Percentiles rank a stretch among this genome's conserved stretches.
These are phyloP conservation scores for Euwallacea similis DNA, from an alignment of 1,140 invertebrate species.

Conservation along the genomic window DNA sequence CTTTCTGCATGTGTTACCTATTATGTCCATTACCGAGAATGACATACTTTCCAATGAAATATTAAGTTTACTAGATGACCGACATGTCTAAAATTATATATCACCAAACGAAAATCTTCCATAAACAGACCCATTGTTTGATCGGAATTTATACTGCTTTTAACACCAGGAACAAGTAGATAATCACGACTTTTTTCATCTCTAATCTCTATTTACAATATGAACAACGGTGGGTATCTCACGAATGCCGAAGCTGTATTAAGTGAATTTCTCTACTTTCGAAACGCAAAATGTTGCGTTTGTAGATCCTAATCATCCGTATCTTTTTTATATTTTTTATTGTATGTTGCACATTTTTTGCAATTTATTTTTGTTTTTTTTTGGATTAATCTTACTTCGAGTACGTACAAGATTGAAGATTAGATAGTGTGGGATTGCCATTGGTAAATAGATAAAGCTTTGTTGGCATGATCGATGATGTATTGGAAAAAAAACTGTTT, in stretches of 20 bases:
- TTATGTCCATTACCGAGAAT: too few relatives aligned
- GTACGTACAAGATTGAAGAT: too few relatives aligned
- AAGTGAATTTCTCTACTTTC: conserved; percentile 12
- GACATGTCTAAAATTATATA: conserved; percentile 17
- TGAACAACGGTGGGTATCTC: conserved; percentile 13
- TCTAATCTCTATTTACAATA: conserved; percentile 17
- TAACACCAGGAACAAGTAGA: conserved; percentile 18
- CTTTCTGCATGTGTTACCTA: too few relatives aligned
- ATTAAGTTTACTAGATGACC: not conserved
- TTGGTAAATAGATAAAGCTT: too few relatives aligned
- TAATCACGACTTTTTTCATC: conserved; percentile 22
- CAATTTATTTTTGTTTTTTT: too few relatives aligned
- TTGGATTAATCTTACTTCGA: too few relatives aligned
- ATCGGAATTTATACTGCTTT: conserved; percentile 14
- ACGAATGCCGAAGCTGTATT: conserved; percentile 6
- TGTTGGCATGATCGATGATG: too few relatives aligned
- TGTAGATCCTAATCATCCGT: too few relatives aligned
- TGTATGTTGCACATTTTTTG: too few relatives aligned
- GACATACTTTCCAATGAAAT: not conserved
- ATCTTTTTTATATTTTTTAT: too few relatives aligned
- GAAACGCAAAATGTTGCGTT: not conserved
- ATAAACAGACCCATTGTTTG: conserved; percentile 10
- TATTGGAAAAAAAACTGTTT: too few relatives aligned
- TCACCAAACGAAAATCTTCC: conserved; percentile 1
- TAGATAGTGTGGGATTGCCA: too few relatives aligned